These are phyloP conservation scores for Sphinx pinastri DNA, from an alignment of 2,888 invertebrate species.

Conservation along the genomic window DNA sequence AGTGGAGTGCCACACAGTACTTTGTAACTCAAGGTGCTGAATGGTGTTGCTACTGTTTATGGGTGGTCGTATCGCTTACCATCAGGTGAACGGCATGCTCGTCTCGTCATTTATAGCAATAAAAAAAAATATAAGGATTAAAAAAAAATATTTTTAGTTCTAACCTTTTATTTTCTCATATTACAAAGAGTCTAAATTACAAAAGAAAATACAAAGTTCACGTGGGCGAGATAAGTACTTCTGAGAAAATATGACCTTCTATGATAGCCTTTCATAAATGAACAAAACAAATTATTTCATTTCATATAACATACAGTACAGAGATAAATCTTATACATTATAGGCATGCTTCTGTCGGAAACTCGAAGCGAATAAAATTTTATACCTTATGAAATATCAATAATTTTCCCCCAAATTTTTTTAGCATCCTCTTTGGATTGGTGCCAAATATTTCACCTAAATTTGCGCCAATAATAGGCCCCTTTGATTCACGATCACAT, in stretches of 20 bases:
- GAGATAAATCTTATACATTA: background rate
- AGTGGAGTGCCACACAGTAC: too few relatives aligned
- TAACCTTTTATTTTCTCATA: background rate
- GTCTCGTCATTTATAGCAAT: too few relatives aligned
- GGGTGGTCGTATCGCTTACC: too few relatives aligned
- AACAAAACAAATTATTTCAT: background rate
- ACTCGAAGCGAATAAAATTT: background rate
- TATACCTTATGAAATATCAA: background rate
- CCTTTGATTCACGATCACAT: conserved; percentile 46
- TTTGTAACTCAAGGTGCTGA: too few relatives aligned
- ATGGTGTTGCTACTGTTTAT: too few relatives aligned
- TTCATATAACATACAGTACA: background rate
- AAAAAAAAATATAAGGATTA: too few relatives aligned
- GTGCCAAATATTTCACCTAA: conserved; percentile 50
- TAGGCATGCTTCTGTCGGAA: background rate
- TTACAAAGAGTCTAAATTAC: background rate
- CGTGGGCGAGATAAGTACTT: too few relatives aligned
- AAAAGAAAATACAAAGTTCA: too few relatives aligned
- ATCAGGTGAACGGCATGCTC: too few relatives aligned
- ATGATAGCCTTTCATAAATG: background rate
- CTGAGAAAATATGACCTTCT: too few relatives aligned
- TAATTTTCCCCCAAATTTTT: conserved; percentile 39
- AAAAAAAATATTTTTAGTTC: too few relatives aligned
- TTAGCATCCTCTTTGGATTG: conserved; percentile 46
- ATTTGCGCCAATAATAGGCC: conserved; percentile 48